A percentile compares a stretch with the other conserved stretches of the same genome.
Evolutionary conservation across 2,888 invertebrate genomes (phyloP).

Genomic region (Netelia inedita): DNA sequence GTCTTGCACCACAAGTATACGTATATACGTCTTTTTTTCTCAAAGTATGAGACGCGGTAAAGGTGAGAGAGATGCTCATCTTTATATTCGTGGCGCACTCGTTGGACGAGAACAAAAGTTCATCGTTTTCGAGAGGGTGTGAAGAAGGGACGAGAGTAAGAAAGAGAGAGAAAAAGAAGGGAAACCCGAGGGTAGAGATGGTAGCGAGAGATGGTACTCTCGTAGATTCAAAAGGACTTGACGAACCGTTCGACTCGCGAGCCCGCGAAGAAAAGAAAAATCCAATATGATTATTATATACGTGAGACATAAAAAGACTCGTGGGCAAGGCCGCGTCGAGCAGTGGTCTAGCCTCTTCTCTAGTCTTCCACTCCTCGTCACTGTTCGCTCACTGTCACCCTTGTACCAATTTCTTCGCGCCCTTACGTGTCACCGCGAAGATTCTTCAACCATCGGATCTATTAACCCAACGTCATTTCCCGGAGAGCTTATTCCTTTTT

Average conservation of each 20-base stretch:
- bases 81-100: constrained; percentile 48
- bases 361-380: constrained; percentile 23
- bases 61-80: constrained; percentile 24
- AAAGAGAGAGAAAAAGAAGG: constrained; percentile 2
- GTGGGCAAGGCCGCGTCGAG: constrained; percentile 76
- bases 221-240: constrained; percentile 58
- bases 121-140: constrained; percentile 42
- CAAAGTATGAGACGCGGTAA: neutral
- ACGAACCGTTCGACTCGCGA: constrained; percentile 57
- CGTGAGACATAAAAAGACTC: constrained; percentile 78
- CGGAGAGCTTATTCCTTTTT: constrained; percentile 22
- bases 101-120: constrained; percentile 59
- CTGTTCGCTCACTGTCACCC: constrained; percentile 23
- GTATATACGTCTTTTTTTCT: neutral
- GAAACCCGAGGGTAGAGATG: constrained; percentile 19
- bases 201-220: constrained; percentile 30
- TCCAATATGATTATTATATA: constrained; percentile 78
- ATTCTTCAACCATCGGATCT: constrained; percentile 28
- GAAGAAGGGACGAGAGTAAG: constrained; percentile 3
- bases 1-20: neutral
- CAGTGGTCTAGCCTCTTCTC: constrained; percentile 56
- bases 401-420: neutral
- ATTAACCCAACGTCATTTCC: constrained; percentile 60
- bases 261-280: constrained; percentile 76
- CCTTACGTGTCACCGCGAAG: neutral